Conservation (phyloP, 2,888 invertebrate species). For the Drosophila meridionalis region DNA sequence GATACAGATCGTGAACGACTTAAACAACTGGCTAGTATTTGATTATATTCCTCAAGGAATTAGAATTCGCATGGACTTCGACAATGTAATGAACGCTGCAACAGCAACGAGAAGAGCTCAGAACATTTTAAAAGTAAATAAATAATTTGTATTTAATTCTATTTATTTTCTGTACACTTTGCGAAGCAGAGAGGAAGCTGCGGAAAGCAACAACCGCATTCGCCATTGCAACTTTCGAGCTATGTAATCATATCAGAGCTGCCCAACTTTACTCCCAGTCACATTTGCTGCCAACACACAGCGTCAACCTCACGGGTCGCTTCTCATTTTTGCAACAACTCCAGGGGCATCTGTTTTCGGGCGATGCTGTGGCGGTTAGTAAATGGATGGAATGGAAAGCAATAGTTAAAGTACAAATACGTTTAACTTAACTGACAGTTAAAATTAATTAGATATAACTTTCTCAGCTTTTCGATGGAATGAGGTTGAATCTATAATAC, state of each 20-base stretch:
- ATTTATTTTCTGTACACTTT: constrained; percentile 26
- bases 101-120: constrained; percentile 12
- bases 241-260: not conserved
- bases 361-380: not conserved
- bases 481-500: too few relatives aligned
- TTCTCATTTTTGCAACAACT: constrained; percentile 51
- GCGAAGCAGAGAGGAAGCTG: not conserved
- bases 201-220: constrained; percentile 27
- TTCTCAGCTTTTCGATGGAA: too few relatives aligned
- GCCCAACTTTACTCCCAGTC: not conserved
- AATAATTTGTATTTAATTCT: constrained; percentile 53
- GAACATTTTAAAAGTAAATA: constrained; percentile 47
- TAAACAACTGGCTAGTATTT: not conserved
- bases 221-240: constrained; percentile 7
- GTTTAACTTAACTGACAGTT: too few relatives aligned
- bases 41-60: not conserved
- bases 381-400: too few relatives aligned
- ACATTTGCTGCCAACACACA: constrained; percentile 5
- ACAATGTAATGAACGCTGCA: not conserved
- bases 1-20: not conserved
- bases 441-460: too few relatives aligned
- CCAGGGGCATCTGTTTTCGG: constrained; percentile 24
- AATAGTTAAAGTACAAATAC: too few relatives aligned
- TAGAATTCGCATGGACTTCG: not conserved
- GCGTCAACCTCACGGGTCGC: constrained; percentile 14